These are phyloP conservation scores for Phyllopteryx taeniolatus DNA, from an alignment of 2,113 vertebrate species.

Conservation along the genomic window DNA sequence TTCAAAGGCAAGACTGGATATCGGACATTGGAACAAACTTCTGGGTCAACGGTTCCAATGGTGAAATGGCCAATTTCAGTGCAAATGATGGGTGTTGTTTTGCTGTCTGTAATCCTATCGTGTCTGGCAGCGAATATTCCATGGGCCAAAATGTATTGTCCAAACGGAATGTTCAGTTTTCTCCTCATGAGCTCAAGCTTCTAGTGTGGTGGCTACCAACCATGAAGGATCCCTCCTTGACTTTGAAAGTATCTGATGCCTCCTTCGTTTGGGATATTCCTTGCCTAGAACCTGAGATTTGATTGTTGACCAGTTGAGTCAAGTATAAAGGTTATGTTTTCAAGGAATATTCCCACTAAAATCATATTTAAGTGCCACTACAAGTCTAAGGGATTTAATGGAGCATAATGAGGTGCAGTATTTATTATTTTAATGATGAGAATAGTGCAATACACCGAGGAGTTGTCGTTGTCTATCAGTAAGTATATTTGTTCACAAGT, in stretches of 20 bases:
- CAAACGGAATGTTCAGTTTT: neutral
- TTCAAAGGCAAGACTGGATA: neutral
- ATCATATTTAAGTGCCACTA: constrained; percentile 56
- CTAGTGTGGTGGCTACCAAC: neutral
- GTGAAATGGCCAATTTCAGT: neutral
- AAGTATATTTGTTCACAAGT: too few species aligned
- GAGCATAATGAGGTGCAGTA: neutral
- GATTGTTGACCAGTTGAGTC: constrained; percentile 25
- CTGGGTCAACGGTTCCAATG: neutral
- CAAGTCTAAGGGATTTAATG: constrained; percentile 7
- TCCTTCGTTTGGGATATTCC: constrained; percentile 46
- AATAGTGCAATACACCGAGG: constrained; percentile 59
- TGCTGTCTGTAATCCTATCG: constrained; percentile 1
- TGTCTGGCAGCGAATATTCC: constrained; percentile 2
- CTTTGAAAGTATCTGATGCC: constrained; percentile 12
- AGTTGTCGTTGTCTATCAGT: constrained; percentile 15
- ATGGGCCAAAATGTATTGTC: neutral
- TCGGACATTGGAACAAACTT: neutral
- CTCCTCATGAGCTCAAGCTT: neutral
- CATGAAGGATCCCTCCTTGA: neutral
- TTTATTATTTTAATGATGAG: constrained; percentile 14
- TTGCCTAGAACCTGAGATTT: constrained; percentile 17
- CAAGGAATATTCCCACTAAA: constrained; percentile 10
- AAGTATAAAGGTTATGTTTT: constrained; percentile 10
- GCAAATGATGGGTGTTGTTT: neutral